A percentile compares a stretch with the other conserved stretches of the same genome.
Evolutionary conservation across 2,888 invertebrate genomes (phyloP).

Genomic region (Elysia crispata): DNA sequence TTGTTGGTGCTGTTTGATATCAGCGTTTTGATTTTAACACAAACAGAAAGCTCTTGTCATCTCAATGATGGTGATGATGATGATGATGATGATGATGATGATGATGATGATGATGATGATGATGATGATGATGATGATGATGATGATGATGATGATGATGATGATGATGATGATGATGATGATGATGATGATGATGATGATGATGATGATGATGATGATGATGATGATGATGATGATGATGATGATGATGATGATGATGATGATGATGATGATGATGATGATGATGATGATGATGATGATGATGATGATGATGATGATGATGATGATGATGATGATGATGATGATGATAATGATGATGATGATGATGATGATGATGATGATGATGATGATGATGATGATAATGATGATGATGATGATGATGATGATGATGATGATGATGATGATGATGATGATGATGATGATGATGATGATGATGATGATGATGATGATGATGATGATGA

Average conservation of each 20-base stretch:
- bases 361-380: not conserved
- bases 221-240: conserved; percentile 11
- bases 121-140: conserved; percentile 24
- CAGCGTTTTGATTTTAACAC: too few species aligned
- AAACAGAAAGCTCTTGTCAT: too few species aligned
- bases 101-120: conserved; percentile 21
- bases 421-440: conserved; percentile 1
- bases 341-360: not conserved
- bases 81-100: conserved; percentile 17
- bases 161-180: conserved; percentile 38
- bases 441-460: conserved; percentile 1
- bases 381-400: not conserved
- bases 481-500: not conserved
- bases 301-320: not conserved
- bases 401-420: conserved; percentile 1
- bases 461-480: not conserved
- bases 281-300: not conserved
- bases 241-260: too few species aligned
- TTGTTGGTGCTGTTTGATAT: too few species aligned
- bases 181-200: conserved; percentile 24
- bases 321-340: not conserved
- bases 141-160: conserved; percentile 28
- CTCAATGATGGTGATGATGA: conserved; percentile 16
- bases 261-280: not conserved
- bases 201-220: not conserved